Percentiles rank a stretch among this genome's conserved stretches.
These are phyloP conservation scores for Euglossa dilemma DNA, from an alignment of 1,140 invertebrate genomes.

Conservation along the genomic window DNA sequence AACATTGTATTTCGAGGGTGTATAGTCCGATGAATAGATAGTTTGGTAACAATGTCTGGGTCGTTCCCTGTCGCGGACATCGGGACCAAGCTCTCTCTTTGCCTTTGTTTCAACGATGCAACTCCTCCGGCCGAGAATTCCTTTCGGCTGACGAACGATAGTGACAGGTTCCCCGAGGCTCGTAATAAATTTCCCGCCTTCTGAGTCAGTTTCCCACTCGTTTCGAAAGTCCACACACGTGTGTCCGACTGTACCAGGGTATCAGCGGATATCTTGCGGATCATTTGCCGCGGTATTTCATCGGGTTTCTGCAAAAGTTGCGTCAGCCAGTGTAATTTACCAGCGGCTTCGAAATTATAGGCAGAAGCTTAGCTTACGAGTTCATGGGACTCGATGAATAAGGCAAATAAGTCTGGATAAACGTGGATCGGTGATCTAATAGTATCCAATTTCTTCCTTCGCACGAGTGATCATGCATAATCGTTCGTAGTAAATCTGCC, in stretches of 20 bases:
- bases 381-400: too few relatives aligned
- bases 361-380: neutral
- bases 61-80: neutral
- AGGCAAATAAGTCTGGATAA: too few relatives aligned
- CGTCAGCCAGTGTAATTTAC: neutral
- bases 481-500: too few relatives aligned
- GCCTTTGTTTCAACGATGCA: neutral
- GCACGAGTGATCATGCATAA: too few relatives aligned
- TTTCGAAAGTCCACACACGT: constrained; percentile 3
- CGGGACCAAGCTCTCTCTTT: neutral
- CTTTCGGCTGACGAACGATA: constrained; percentile 20
- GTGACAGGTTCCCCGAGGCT: neutral
- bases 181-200: neutral
- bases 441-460: too few relatives aligned
- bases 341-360: too few relatives aligned
- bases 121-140: neutral
- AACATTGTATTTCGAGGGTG: neutral
- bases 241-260: too few relatives aligned
- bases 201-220: neutral
- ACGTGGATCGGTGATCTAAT: too few relatives aligned
- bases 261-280: neutral
- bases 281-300: neutral
- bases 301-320: neutral
- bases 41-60: neutral
- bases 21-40: too few relatives aligned